Evolutionary conservation across 2,797 vertebrate genomes (phyloP), one percentile per base, ranked within the genome.

Genomic region (Typhlichthys subterraneus): DNA sequence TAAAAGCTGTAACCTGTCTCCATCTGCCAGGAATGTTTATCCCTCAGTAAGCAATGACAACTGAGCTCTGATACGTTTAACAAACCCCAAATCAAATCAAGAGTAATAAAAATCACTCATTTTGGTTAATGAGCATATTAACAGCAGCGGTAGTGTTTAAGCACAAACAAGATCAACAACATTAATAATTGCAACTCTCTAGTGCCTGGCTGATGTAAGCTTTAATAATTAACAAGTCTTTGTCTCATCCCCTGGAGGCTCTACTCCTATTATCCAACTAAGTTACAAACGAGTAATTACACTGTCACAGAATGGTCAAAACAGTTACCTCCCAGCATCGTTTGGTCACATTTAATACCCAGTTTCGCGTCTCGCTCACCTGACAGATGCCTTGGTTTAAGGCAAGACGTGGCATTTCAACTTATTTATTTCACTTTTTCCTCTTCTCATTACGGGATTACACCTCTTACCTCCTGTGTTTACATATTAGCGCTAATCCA

Each of bases 401-500:
- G 75, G 70, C 79, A 14, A 73, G 69, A 72, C 85, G 42, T 81
- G 85, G 85, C 87, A 87, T 91, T 93, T 89, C 74, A 81, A 91
- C 88, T 91, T 92, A 89, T 93, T 93, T 92, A 89, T 91, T 91
- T 91, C 80, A 80, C 82, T 88, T 85, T 84, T 69, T 83, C 74
- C 72, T 80, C 77, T 76, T 89, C 91, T 92, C 89, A 92, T 91
- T 92, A 91, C 91, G 92, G 92, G 91, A 93, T 93, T 93, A 93
- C 89, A 90, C 84, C 89, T 91, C 91, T 91, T 93, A 92, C 90
- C 92, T 92, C 91, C 90, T 93, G 91, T 93, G 92, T 94, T 93
- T 94, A 93, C 92, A 92, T 93, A 93, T 93, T 93, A 93, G 89
- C 87, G 88, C 81, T 93, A 93, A 94, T 94, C 93, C 93, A 94